Base-by-base conservation (phyloP, 1,140 invertebrate genomes). In the Cylas formicarius region DNA sequence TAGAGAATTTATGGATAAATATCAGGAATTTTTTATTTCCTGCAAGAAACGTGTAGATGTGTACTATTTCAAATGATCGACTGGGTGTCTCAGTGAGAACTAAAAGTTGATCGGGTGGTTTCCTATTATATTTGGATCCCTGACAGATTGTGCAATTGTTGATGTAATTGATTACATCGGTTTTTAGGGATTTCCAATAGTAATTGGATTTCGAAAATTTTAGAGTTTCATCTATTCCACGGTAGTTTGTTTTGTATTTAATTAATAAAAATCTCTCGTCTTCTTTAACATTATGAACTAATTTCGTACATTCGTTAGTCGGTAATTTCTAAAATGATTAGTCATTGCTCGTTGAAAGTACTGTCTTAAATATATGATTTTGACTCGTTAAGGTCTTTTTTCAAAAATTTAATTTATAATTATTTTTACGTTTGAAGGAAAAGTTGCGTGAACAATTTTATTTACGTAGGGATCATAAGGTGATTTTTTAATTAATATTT, bases 201-300 rank as follows among this genome's bases (percentile, higher is more conserved):
- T 43, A 49, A 13, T 32, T 39, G 29, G 7, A 3, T 49, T 40
- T 48, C 40, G 44, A 24, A 29, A 11, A 17, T 37, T 44, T 33
- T 8, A 22, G 24, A 3, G 40, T 49, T 39, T 49, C 46, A 3
- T 49, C 16, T 14, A 49, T 44, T 11, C 44, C 50, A 11, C 35
- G n/a, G 40, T 52, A 45, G 22, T 44, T 52, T 11, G 32, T 44
- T 48, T 48, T 31, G 18, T 38, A 16, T 48, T 48, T 43, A 18
- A 48, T 36, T 20, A 48, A 6, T 20, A 24, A n/a, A 32, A 24
- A 14, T 2, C 10, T 7, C 27, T 38, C 21, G 19, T 28, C 36
- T 9, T 11, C 10, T 24, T 38, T 38, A n/a, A n/a, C n/a, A n/a
- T n/a, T n/a, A n/a, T n/a, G n/a, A n/a, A n/a, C n/a, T n/a, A n/a